Conservation (phyloP, 2,888 invertebrate species). For the Allacma fusca region DNA sequence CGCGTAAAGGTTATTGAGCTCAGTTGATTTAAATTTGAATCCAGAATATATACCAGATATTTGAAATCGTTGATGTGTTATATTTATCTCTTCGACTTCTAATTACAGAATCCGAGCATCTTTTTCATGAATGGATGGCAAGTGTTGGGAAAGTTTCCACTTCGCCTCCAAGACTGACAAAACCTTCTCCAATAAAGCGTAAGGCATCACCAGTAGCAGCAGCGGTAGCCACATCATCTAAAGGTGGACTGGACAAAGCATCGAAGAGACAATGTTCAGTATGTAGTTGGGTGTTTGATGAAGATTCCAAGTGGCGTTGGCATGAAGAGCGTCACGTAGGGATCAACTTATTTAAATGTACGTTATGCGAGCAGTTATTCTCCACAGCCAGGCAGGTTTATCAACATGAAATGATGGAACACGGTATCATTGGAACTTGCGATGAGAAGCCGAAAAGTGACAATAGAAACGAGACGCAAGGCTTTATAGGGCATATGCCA, state of each 20-base stretch:
- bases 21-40: no score
- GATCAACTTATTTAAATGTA: conserved; percentile 58
- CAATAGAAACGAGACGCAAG: not conserved
- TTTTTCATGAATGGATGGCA: conserved; percentile 57
- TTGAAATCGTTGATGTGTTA: no score
- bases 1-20: no score
- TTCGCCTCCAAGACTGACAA: conserved; percentile 31
- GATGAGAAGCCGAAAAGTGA: conserved; percentile 10
- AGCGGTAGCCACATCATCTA: not conserved
- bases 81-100: no score
- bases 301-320: conserved; percentile 56
- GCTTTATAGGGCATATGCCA: conserved; percentile 17
- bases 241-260: conserved; percentile 26
- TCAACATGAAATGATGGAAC: conserved; percentile 56
- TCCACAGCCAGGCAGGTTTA: conserved; percentile 51
- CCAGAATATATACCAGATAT: no score
- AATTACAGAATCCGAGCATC: conserved; percentile 43
- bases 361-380: conserved; percentile 52
- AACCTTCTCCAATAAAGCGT: conserved; percentile 21
- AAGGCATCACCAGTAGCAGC: not conserved
- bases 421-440: conserved; percentile 44
- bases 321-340: conserved; percentile 59
- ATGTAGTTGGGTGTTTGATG: conserved; percentile 52
- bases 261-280: conserved; percentile 49
- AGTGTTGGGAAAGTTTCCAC: conserved; percentile 48